These are phyloP conservation scores for Microtus ochrogaster DNA, from an alignment of 2,113 vertebrate species.

Conservation along the genomic window DNA sequence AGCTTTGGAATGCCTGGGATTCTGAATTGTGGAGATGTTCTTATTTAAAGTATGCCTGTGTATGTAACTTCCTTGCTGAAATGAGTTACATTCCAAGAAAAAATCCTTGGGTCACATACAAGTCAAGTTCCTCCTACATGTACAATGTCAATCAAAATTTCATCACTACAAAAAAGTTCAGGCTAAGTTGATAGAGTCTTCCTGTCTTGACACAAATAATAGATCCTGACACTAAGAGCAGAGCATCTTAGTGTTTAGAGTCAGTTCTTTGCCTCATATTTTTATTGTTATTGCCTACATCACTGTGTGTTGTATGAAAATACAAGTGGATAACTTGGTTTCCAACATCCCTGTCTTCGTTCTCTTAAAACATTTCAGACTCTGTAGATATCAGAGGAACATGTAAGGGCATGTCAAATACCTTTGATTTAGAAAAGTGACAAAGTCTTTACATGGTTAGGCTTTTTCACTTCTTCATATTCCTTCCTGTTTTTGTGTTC, in stretches of 20 bases:
- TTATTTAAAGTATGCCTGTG: slow-evolving; percentile 9
- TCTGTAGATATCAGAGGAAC: not conserved
- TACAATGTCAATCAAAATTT: slow-evolving; percentile 57
- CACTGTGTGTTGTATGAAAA: not conserved
- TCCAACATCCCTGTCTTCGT: not conserved
- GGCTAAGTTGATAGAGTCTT: slow-evolving; percentile 27
- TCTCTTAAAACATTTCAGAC: not conserved
- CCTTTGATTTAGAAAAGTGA: not conserved
- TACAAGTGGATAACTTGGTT: not conserved
- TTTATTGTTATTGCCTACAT: not conserved
- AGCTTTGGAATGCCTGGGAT: not conserved
- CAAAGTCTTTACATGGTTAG: not conserved
- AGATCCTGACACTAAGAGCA: not conserved
- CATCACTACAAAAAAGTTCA: slow-evolving; percentile 31
- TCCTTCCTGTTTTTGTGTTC: not conserved
- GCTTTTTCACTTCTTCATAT: not conserved
- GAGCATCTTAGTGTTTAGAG: not conserved
- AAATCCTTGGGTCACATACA: slow-evolving; percentile 55
- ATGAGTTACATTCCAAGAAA: slow-evolving; percentile 64
- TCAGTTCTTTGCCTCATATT: not conserved
- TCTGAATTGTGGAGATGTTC: not conserved
- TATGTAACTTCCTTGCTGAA: slow-evolving; percentile 63
- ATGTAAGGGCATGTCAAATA: rapidly evolving
- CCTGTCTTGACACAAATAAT: not conserved
- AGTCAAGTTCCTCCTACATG: slow-evolving; percentile 21